These are phyloP conservation scores for Pecten maximus DNA, from an alignment of 2,888 invertebrate genomes.

Conservation along the genomic window DNA sequence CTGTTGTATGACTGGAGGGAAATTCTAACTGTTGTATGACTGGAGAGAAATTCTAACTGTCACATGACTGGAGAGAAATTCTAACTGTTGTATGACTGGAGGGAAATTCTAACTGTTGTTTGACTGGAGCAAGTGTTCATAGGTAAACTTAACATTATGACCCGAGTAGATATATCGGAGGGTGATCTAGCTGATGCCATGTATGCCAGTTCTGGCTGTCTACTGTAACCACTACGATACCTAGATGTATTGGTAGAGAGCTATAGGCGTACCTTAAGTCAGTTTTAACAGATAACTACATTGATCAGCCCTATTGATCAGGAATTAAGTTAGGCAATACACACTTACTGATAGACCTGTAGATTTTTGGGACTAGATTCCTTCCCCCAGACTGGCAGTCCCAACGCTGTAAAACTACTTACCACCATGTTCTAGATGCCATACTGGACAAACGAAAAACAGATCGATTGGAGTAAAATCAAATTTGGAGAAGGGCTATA, in stretches of 20 bases:
- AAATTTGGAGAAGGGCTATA: neutral
- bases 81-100: too few species aligned
- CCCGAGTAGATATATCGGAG: neutral
- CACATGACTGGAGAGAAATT: too few species aligned
- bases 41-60: too few species aligned
- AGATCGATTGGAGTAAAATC: constrained; percentile 16
- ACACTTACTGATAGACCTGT: neutral
- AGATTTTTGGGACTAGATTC: neutral
- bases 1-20: too few species aligned
- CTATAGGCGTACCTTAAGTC: neutral
- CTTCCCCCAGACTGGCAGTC: neutral
- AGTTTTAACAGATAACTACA: neutral
- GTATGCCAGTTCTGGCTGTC: neutral
- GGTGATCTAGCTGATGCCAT: neutral
- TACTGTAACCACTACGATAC: neutral
- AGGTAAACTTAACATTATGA: neutral
- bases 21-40: too few species aligned
- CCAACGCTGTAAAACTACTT: neutral
- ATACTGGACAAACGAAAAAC: neutral
- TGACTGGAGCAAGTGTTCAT: neutral
- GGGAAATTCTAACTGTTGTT: neutral
- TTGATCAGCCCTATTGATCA: constrained; percentile 9
- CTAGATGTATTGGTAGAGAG: constrained; percentile 5
- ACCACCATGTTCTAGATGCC: neutral
- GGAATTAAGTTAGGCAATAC: neutral